Base-by-base conservation (phyloP, 2,113 vertebrate genomes). In the Silurus meridionalis region DNA sequence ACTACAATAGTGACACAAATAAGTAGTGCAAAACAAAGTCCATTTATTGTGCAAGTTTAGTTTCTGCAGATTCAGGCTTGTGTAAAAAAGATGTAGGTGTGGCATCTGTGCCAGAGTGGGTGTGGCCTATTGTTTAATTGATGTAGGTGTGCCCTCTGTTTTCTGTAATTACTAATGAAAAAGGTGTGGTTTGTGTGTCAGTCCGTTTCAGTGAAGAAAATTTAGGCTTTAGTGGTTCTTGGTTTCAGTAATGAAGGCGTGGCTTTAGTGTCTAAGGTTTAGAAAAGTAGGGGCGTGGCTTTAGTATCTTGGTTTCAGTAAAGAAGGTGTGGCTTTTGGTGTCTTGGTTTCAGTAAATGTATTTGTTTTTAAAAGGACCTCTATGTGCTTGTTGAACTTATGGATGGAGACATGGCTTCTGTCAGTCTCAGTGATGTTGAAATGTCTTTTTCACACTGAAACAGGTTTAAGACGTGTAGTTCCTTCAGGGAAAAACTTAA, bases 241-340 rank as follows among this genome's bases (percentile, higher is more conserved):
- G 37, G 69, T 46, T 48, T 19, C 69, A 17, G 8, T 48, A 21
- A 72, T 17, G 28, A 4, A 10, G 71, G 71, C 1, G 17, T 74
- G 71, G 8, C 67, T 72, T n/a, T 64, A 64, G 61, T 64, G 61
- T 71, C 67, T 71, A 13, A 71, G 67, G 37, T 71, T 71, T 28
- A 71, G 25, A 37, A 71, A 71, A 71, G 67, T 13, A 71, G 28
- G 67, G 67, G 67, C 13, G 67, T 37, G 28, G 10, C 28, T 71
- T 46, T 46, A 46, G 67, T 46, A 1, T 53, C 8, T 50, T 50
- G 11, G 50, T 53, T 75, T 53, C 72, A 52, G 10, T 53, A 50
- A 53, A 75, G 46, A 50, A 55, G 50, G 48, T 5, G 50, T 75
- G 72, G 48, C 23, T 75, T 74, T 74, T 15, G 4, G 21, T 52